Evolutionary conservation across 1,140 invertebrate genomes (phyloP).

Genomic region (Chlorops oryzae): DNA sequence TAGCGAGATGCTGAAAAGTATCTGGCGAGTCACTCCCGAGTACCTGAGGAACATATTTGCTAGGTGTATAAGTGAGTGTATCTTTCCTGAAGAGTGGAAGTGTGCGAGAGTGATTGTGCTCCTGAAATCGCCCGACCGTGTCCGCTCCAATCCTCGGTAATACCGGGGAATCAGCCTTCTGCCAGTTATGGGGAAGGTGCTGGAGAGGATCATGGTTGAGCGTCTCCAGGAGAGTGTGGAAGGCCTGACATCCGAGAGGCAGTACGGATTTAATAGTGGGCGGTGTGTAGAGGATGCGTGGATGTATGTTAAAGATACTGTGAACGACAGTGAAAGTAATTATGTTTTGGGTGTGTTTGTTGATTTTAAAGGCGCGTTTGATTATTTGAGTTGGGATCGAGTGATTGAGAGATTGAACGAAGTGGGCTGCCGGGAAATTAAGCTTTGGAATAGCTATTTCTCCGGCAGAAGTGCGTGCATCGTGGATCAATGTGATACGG

Average conservation of each 20-base stretch:
- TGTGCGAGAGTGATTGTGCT: constrained; percentile 22
- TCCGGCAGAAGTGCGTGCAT: no score
- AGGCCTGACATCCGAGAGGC: neutral
- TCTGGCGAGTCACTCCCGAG: constrained; percentile 4
- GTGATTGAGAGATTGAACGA: no score
- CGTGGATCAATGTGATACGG: no score
- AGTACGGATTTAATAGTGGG: constrained; percentile 10
- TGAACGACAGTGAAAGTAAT: neutral
- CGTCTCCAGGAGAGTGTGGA: constrained; percentile 5
- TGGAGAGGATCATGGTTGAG: constrained; percentile 23
- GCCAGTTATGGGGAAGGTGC: constrained; percentile 25
- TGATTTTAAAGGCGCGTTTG: no score
- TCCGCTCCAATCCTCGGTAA: constrained; percentile 13
- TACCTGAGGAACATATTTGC: neutral
- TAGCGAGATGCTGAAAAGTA: constrained; percentile 4
- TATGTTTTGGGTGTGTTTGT: neutral
- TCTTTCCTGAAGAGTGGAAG: constrained; percentile 18
- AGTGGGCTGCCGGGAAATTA: no score
- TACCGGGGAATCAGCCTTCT: constrained; percentile 34
- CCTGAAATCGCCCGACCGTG: constrained; percentile 16
- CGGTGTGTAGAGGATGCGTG: no score
- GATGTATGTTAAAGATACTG: neutral
- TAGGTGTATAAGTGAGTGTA: neutral
- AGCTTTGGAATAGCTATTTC: no score
- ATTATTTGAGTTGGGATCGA: no score